Evolutionary conservation across 2,888 invertebrate genomes (phyloP), one percentile per base, ranked within the genome.

Genomic region (Didymodactylos carnosus): DNA sequence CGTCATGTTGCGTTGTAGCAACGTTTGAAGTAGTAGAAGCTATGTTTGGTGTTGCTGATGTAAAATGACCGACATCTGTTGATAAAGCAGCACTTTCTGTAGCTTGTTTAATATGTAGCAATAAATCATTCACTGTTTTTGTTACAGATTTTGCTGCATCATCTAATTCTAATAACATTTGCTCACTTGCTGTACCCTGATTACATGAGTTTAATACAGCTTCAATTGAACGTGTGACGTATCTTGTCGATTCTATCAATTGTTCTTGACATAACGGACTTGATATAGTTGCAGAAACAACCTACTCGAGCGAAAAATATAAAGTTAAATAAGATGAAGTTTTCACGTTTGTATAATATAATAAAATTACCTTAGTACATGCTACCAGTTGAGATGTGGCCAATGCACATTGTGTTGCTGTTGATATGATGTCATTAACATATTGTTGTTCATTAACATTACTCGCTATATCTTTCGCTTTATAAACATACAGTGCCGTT

Each of bases 371-470:
- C 87, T 95, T 94, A 23, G 97, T 91, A 80, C 94, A 94, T 0
- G 95, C 95, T 0, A 98, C 97, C 4, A 98, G 86, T 81, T 97
- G 95, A 51, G 95, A 95, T 8, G 98, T 97, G 8, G 95, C 93
- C 51, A 97, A 86, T 0, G 98, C 98, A 82, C 94, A 94, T 82
- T 94, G 90, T 0, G 95, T 95, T 1, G 98, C 98, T 0, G 94
- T 91, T 0, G 91, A 91, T 78, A 99, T 95, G 70, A 97, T 92
- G 76, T 79, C 86, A 83, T 91, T 91, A 84, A 92, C 91, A 39
- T 89, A 87, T 49, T 88, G 88, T 77, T 90, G 89, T 79, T 90
- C 89, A 78, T 91, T 91, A 77, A 91, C 91, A 71, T 84, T 85
- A 1, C 91, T 91, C 0, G 97, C 94, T 77, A 97, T 94, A 79